Base-by-base conservation (phyloP, 1,140 invertebrate genomes). In the Calliphora vicina region DNA sequence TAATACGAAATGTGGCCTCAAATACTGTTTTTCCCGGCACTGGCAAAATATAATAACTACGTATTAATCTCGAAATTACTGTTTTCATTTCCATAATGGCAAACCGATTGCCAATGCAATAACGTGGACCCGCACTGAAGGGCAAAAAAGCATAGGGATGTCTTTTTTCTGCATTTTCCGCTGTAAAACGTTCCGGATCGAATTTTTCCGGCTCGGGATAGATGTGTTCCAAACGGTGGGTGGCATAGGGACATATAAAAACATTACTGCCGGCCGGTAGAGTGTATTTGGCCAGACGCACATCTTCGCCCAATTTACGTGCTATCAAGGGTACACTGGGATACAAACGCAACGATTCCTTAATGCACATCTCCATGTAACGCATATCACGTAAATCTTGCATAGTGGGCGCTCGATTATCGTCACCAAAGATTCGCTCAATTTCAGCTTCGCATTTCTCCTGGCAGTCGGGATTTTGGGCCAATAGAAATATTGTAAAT, bases 191-290 rank as follows among this genome's bases (percentile, higher is more conserved):
- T 80, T 96, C 94, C 0, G 96, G 96, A 86, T 95, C 92, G 85
- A 95, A 97, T 42, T 90, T 91, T 74, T 95, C 92, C 1, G 96
- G 95, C 85, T 97, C 92, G 5, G 94, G 92, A 87, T 93, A 97
- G 78, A 93, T 91, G 72, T 93, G 89, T 0, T 92, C 87, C 81
- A 95, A 89, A 6, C 94, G 91, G 85, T 97, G 96, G n/a, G 95
- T 93, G 57, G 91, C 89, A 83, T 93, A 94, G 1, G 92, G 91
- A 0, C 89, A 86, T 17, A 93, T 90, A 8, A 92, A 86, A 10
- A 93, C 86, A 2, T 89, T 88, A 82, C 87, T 88, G 27, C 91
- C 91, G 10, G 87, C 86, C 10, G 91, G 91, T 42, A 92, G 50
- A 0, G 85, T 90, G 81, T 90, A 84, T n/a, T 85, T 85, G 86